phyloP scores from a whole-genome alignment of 2,888 invertebrate genomes.

The Noctua janthina region DNA sequence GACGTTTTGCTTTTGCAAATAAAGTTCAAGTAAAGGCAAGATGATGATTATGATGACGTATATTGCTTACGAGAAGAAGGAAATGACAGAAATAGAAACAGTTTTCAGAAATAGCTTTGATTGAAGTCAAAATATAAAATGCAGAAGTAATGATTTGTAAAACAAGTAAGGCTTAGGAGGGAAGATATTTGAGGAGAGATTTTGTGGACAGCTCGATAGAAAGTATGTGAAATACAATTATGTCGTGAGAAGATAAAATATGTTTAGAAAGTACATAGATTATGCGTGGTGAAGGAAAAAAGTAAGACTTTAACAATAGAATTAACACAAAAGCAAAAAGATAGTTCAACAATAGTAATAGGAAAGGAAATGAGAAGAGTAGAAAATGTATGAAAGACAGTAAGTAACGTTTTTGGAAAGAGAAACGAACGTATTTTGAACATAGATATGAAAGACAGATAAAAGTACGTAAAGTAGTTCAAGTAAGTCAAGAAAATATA shows the following conservation, averaged over 20 bases:
- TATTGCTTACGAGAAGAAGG: neutral
- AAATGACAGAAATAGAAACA: neutral
- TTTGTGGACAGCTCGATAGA: neutral
- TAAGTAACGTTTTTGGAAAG: neutral
- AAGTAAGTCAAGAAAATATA: neutral
- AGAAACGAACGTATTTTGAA: neutral
- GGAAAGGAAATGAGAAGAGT: neutral
- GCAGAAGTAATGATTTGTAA: neutral
- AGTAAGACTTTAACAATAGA: neutral
- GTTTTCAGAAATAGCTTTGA: neutral
- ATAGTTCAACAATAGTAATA: neutral
- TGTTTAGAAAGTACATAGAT: neutral
- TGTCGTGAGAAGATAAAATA: neutral
- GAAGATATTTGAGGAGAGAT: neutral
- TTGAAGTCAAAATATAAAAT: neutral
- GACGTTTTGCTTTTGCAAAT: neutral
- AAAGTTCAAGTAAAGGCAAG: neutral
- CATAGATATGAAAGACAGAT: neutral
- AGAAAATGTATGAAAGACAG: neutral
- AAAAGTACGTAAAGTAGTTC: neutral
- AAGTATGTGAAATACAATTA: constrained; percentile 3
- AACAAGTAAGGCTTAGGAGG: neutral
- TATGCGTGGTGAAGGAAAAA: neutral
- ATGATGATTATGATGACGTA: neutral
- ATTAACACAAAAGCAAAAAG: neutral